These are phyloP conservation scores for Malthinus seriepunctatus DNA, from an alignment of 2,888 invertebrate genomes.

Conservation along the genomic window DNA sequence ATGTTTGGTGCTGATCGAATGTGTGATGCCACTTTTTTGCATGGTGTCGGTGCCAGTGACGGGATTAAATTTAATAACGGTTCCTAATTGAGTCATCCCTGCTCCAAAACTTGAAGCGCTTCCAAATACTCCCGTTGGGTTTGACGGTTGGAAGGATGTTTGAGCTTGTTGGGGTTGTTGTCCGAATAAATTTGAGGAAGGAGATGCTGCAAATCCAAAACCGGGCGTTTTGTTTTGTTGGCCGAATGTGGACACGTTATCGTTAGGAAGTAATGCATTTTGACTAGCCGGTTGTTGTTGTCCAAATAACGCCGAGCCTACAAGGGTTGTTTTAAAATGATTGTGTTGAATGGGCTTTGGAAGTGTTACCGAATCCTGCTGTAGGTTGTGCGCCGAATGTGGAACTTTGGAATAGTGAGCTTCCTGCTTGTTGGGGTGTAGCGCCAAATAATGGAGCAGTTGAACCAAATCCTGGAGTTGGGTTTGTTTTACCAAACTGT, in stretches of 20 bases:
- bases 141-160: slow-evolving; percentile 41
- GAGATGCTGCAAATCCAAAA: slow-evolving; percentile 52
- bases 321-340: no score
- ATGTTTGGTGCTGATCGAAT: slow-evolving; percentile 88
- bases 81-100: slow-evolving; percentile 63
- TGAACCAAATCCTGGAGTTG: slow-evolving; percentile 67
- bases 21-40: slow-evolving; percentile 83
- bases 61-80: slow-evolving; percentile 84
- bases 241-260: slow-evolving; percentile 58
- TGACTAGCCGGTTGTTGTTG: slow-evolving; percentile 50
- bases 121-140: slow-evolving; percentile 56
- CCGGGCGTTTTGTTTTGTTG: slow-evolving; percentile 60
- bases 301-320: slow-evolving; percentile 36
- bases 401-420: slow-evolving; percentile 67
- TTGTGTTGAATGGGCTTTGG: no score
- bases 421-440: slow-evolving; percentile 51
- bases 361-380: slow-evolving; percentile 46
- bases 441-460: slow-evolving; percentile 62
- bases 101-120: slow-evolving; percentile 53
- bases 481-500: slow-evolving; percentile 59
- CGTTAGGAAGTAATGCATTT: slow-evolving; percentile 66
- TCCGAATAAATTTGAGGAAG: slow-evolving; percentile 18
- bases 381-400: slow-evolving; percentile 64
- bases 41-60: slow-evolving; percentile 89
- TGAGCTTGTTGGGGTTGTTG: slow-evolving; percentile 46